Base-by-base conservation (phyloP, 2,888 invertebrate species). In the Altica lythri region DNA sequence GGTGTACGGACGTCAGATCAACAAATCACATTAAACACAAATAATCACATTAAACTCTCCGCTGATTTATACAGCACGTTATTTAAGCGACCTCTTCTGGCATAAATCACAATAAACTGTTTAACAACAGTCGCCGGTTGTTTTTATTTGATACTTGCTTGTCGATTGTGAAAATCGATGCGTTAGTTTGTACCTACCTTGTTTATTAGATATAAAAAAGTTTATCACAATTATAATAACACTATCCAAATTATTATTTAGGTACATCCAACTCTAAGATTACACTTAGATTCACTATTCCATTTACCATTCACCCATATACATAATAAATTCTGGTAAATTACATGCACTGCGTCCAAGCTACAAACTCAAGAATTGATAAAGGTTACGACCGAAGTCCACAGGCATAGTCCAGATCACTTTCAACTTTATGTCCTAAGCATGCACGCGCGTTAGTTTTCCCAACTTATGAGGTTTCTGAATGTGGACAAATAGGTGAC, bases 21-120 rank as follows among this genome's bases (percentile, higher is more conserved):
- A 74, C 75, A 74, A 75, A 75, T 76, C 75, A 74, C 75, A 76
- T 76, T 76, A 75, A 75, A 75, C 74, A 70, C 72, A 75, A 75
- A 76, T 75, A 75, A 76, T 76, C 75, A 73, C 75, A 75, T 76
- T 76, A 76, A 72, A 73, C 74, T 75, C 73, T 73, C 72, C 70
- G 72, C 72, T 75, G 76, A 76, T 76, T 76, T 76, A 75, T 73
- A 72, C 72, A 69, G 68, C 70, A 63, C 72, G 72, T 71, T 74
- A 74, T 75, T 75, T 73, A 72, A 72, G 68, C 72, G 72, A 71
- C 71, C 72, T 71, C 69, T 63, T 59, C 62, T 58, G 63, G 64
- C 61, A 62, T 70, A 67, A 67, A 69, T 68, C 68, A 66, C 64
- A 53, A 58, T 61, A 62, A 64, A 66, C 65, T 42, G 64, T 66